phyloP scores from a whole-genome alignment of 2,113 vertebrate species.

The Nibea albiflora region DNA sequence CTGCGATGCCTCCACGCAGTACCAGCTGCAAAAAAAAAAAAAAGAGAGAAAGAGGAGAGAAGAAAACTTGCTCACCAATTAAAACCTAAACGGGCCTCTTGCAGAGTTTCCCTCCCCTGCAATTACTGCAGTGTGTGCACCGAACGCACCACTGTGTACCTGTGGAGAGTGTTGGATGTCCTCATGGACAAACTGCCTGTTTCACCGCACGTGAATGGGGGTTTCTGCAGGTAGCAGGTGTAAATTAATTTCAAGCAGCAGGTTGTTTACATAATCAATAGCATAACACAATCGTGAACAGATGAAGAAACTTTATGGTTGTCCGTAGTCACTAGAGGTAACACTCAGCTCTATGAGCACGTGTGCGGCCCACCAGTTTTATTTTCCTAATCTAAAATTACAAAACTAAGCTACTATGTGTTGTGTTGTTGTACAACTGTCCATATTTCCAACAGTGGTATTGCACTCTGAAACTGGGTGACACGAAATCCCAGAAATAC shows the following conservation, averaged over 20 bases:
- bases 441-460: no score
- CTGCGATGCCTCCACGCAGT: conserved; percentile 15
- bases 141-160: conserved; percentile 27
- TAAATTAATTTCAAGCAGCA: not conserved
- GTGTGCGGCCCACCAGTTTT: no score
- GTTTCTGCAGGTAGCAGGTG: not conserved
- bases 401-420: no score
- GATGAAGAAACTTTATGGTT: not conserved
- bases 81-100: conserved; percentile 49
- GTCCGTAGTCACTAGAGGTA: no score
- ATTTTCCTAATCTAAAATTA: no score
- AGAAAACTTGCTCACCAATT: conserved; percentile 41
- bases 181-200: not conserved
- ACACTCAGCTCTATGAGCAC: no score
- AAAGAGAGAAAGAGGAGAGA: conserved; percentile 7
- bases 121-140: conserved; percentile 39
- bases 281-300: not conserved
- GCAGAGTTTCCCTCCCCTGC: conserved; percentile 24
- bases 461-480: no score
- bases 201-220: not conserved
- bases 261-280: not conserved
- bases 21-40: conserved; percentile 2
- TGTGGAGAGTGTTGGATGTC: conserved; percentile 1
- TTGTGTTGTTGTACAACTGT: no score
- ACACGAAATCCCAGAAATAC: no score